Base-by-base conservation (phyloP, 2,888 invertebrate genomes). In the Aplocera efformata region DNA sequence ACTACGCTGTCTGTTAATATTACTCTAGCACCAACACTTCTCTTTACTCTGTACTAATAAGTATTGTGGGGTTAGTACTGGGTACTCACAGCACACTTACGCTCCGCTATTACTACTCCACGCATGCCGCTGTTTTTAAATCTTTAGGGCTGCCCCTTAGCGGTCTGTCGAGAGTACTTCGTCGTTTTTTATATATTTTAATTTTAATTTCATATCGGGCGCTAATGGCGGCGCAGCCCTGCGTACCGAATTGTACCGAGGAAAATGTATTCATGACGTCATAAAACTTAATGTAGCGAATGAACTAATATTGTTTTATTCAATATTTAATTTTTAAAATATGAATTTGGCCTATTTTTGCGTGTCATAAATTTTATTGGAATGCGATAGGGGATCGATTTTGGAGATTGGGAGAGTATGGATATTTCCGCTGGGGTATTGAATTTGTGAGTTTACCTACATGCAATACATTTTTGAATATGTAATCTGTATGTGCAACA, bases 281-380 rank as follows among this genome's bases (percentile, higher is more conserved):
- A 86, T 88, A 82, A 88, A 86, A 83, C 73, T 78, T 78, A 86
- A 88, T 88, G 88, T 85, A 80, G 76, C 86, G 84, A 79, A 70
- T 85, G 86, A 86, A 84, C 84, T 86, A 86, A 88, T 86, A 88
- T 88, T 86, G 88, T 88, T 73, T 86, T 81, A 86, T 82, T 76
- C 79, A 81, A 88, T 86, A 81, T 85, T 86, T 84, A 84, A 83
- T 78, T 79, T 45, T 82, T 73, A 53, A 76, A 80, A 81, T 71
- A 72, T 71, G 56, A 74, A 72, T 80, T 78, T 67, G 56, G 58
- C 55, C 67, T 76, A 80, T 75, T 83, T 79, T 81, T 68, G 72
- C 82, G 79, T 72, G 64, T 72, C 80, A 82, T 84, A 77, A 81
- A 80, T 72, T 84, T 80, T 75, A 70, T 76, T 69, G 56, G 58